phyloP scores from a whole-genome alignment of 2,113 vertebrate genomes.

The Phaethon lepturus region DNA sequence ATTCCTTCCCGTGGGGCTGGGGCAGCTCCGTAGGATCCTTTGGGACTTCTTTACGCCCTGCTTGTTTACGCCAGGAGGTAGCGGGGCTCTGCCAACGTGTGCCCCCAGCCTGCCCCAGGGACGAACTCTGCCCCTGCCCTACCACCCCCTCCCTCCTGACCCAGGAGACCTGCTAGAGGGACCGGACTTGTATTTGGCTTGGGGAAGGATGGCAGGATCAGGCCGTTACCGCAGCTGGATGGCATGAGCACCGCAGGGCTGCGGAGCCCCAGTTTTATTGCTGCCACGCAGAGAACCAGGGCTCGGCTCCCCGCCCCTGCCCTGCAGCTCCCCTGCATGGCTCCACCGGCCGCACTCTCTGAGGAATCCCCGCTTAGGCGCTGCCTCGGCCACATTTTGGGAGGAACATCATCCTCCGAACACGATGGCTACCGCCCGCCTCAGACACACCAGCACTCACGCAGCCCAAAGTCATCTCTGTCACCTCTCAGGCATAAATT shows the following conservation, averaged over 20 bases:
- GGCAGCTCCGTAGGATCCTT: background rate
- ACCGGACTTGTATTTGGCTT: background rate
- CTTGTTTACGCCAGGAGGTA: background rate
- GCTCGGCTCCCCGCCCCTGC: background rate
- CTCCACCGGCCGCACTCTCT: background rate
- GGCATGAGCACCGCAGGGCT: fast-evolving
- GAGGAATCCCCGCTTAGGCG: background rate
- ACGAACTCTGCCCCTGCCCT: background rate
- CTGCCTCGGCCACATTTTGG: background rate
- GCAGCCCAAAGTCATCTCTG: background rate
- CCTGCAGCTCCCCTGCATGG: background rate
- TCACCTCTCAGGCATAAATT: background rate
- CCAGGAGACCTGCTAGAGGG: background rate
- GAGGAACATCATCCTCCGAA: background rate
- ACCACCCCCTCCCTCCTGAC: background rate
- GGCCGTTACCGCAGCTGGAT: background rate
- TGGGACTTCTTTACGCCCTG: background rate
- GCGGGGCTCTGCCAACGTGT: fast-evolving
- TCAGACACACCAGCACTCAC: background rate
- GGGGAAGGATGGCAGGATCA: background rate
- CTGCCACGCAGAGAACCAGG: background rate
- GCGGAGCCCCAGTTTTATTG: background rate
- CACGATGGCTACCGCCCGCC: background rate
- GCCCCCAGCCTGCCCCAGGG: background rate
- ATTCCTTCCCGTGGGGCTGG: background rate